A percentile compares a stretch with the other conserved stretches of the same genome.
Evolutionary conservation across 2,113 vertebrate genomes (phyloP).

Genomic region (Morone chrysops): DNA sequence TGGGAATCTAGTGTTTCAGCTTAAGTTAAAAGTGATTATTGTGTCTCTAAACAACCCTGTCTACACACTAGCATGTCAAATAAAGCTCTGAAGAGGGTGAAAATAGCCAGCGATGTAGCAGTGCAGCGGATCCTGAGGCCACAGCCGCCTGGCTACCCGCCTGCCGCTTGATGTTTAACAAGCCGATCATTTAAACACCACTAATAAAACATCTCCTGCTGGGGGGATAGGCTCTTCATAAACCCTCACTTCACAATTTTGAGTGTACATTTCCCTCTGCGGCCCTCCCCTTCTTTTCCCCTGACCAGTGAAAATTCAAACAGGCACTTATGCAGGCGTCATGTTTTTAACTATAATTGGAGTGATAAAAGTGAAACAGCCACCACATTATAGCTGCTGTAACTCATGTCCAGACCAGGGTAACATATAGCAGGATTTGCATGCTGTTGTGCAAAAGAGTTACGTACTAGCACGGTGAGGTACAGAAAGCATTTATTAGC

Average conservation of each 20-base stretch:
- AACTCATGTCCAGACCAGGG: constrained; percentile 66
- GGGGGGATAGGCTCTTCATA: constrained; percentile 77
- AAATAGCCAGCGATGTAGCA: constrained; percentile 74
- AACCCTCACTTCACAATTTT: constrained; percentile 70
- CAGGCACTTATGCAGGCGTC: constrained; percentile 68
- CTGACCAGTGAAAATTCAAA: constrained; percentile 64
- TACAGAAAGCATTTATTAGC: constrained; percentile 1
- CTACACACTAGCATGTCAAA: constrained; percentile 74
- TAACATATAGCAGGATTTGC: constrained; percentile 30
- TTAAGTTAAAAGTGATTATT: constrained; percentile 79
- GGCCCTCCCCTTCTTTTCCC: neutral
- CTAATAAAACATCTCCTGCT: constrained; percentile 83
- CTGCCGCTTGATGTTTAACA: constrained; percentile 83
- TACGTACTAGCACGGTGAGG: neutral
- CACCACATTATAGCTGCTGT: constrained; percentile 71
- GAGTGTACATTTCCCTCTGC: constrained; percentile 45
- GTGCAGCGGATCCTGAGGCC: constrained; percentile 60
- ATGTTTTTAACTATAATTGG: constrained; percentile 79
- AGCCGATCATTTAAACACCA: constrained; percentile 81
- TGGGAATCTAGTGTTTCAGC: constrained; percentile 70
- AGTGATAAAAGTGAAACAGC: constrained; percentile 80
- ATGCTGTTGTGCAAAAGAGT: constrained; percentile 10
- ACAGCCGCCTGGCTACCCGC: constrained; percentile 61
- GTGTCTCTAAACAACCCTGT: constrained; percentile 77
- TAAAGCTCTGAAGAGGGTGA: constrained; percentile 76